phyloP scores from a whole-genome alignment of 2,888 invertebrate species.

The Nesidiocoris tenuis region DNA sequence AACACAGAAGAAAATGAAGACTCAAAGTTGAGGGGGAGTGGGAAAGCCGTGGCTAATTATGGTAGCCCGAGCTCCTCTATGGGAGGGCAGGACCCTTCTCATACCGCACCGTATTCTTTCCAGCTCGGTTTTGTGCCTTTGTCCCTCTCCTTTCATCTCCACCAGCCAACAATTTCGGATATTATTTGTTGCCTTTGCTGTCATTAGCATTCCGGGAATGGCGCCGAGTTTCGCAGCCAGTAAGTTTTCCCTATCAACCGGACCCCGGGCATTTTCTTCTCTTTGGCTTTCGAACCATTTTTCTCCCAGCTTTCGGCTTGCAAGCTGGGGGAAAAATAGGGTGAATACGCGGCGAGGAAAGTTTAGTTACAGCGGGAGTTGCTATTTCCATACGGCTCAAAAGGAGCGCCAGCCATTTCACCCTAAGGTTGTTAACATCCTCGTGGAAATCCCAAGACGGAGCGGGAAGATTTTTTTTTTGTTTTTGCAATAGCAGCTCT shows the following conservation, averaged over 20 bases:
- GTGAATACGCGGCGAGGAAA: background rate
- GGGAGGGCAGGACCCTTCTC: background rate
- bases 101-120: slow-evolving; percentile 20
- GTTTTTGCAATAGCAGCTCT: background rate
- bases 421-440: slow-evolving; percentile 33
- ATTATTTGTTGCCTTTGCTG: slow-evolving; percentile 35
- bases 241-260: slow-evolving; percentile 10
- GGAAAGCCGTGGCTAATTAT: slow-evolving; percentile 21
- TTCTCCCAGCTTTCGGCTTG: background rate
- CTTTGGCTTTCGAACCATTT: background rate
- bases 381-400: slow-evolving; percentile 25
- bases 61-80: background rate
- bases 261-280: background rate
- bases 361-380: background rate
- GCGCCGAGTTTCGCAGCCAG: slow-evolving; percentile 8
- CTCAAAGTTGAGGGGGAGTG: background rate
- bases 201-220: slow-evolving; percentile 36
- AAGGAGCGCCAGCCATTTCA: background rate
- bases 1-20: background rate
- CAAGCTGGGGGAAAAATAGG: background rate
- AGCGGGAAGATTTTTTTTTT: background rate
- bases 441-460: slow-evolving; percentile 10
- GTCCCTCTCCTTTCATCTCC: background rate
- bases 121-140: slow-evolving; percentile 5
- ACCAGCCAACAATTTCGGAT: slow-evolving; percentile 12